Conservation (phyloP, 2,113 vertebrate genomes). For the Gopherus flavomarginatus region DNA sequence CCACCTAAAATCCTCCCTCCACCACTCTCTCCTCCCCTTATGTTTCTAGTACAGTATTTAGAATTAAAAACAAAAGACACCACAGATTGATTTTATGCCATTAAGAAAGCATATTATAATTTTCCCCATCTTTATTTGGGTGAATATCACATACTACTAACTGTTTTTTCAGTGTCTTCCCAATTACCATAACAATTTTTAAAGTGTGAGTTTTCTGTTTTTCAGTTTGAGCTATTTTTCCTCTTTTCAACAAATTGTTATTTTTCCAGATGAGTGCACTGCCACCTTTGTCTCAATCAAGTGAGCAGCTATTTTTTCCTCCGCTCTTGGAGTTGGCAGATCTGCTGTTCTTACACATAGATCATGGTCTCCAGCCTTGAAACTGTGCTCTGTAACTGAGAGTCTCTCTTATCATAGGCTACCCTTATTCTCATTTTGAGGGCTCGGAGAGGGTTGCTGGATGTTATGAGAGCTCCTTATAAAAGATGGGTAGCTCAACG, state of each 20-base stretch:
- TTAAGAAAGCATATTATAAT: not conserved
- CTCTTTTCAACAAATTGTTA: not conserved
- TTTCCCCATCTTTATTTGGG: not conserved
- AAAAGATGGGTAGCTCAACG: not conserved
- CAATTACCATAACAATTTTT: not conserved
- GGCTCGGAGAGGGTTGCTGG: not conserved
- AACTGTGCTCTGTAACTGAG: not conserved
- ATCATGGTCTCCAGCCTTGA: not conserved
- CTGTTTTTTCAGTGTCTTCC: not conserved
- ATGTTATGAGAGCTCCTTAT: not conserved
- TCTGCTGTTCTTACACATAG: not conserved
- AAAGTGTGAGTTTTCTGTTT: not conserved
- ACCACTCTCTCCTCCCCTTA: not conserved
- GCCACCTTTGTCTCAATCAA: not conserved
- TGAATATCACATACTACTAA: not conserved
- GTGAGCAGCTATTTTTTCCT: not conserved
- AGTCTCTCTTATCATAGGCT: not conserved
- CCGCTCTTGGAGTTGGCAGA: not conserved
- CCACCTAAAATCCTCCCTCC: not conserved
- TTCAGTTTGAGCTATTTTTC: not conserved
- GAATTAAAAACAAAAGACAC: not conserved
- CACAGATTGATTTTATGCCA: not conserved
- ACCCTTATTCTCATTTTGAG: not conserved
- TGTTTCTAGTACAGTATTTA: not conserved
- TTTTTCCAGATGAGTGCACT: not conserved